phyloP scores from a whole-genome alignment of 2,888 invertebrate genomes.

The Caenorhabditis sp. region DNA sequence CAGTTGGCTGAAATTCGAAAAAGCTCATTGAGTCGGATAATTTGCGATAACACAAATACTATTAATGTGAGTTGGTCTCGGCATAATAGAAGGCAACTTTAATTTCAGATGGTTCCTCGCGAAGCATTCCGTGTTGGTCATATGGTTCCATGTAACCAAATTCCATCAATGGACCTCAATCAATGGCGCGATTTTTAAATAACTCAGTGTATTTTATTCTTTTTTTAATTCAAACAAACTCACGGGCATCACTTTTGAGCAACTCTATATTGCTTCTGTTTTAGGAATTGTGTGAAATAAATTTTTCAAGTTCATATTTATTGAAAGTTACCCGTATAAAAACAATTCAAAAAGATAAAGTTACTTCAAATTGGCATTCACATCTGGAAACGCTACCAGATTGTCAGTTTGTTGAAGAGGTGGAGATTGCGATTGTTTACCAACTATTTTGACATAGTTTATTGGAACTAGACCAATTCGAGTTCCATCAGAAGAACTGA shows the following conservation, averaged over 20 bases:
- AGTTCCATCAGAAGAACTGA: conserved; percentile 73
- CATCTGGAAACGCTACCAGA: background rate
- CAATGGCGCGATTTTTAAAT: conserved; percentile 63
- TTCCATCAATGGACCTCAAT: conserved; percentile 67
- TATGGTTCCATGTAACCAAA: conserved; percentile 65
- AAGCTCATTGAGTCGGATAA: conserved; percentile 83
- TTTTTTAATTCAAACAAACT: conserved; percentile 3
- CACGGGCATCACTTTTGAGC: background rate
- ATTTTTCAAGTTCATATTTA: background rate
- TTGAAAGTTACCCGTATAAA: conserved; percentile 15
- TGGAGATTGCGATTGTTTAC: conserved; percentile 61
- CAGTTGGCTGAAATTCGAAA: conserved; percentile 86
- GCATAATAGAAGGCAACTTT: background rate
- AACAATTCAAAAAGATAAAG: background rate
- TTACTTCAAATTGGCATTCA: background rate
- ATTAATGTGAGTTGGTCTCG: conserved; percentile 52
- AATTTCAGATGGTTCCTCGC: conserved; percentile 59
- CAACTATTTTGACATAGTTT: conserved; percentile 75
- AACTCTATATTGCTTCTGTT: conserved; percentile 15
- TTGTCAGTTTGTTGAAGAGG: conserved; percentile 38
- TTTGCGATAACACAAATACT: conserved; percentile 89
- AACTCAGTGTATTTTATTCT: conserved; percentile 8
- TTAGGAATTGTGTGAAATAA: background rate
- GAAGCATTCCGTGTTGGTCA: conserved; percentile 69
- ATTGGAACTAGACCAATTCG: conserved; percentile 75